Evolutionary conservation across 2,113 vertebrate species (phyloP).

Genomic region (Seriola rivoliana): DNA sequence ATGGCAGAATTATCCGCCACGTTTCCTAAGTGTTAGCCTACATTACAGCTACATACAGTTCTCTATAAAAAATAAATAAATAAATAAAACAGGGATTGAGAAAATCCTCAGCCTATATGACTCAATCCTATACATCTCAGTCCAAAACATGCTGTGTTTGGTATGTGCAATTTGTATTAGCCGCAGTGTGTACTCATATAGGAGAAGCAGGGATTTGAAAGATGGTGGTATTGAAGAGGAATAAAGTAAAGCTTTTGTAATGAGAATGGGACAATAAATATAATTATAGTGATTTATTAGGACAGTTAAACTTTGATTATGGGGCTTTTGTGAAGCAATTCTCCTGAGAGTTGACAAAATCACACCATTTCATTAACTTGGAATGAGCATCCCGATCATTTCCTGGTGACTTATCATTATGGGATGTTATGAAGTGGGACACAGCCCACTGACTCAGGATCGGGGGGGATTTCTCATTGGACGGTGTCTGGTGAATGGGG

Average conservation of each 20-base stretch:
- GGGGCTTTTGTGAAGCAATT: conserved; percentile 7
- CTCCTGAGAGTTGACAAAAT: conserved; percentile 48
- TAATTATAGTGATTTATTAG: conserved; percentile 25
- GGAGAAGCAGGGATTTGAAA: conserved; percentile 47
- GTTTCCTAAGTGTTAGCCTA: conserved; percentile 54
- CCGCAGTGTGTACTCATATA: conserved; percentile 12
- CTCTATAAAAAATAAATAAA: conserved; percentile 13
- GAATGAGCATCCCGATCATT: conserved; percentile 68
- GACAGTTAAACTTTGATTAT: conserved; percentile 39
- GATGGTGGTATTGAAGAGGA: conserved; percentile 25
- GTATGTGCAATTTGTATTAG: conserved; percentile 43
- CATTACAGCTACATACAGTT: conserved; percentile 21
- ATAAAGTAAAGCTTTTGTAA: conserved; percentile 36
- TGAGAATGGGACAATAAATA: conserved; percentile 12
- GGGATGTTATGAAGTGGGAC: conserved; percentile 68
- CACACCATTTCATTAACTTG: conserved; percentile 44
- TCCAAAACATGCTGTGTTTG: conserved; percentile 40
- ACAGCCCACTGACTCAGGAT: conserved; percentile 58
- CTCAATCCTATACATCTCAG: conserved; percentile 43
- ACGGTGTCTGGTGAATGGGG: conserved; percentile 67
- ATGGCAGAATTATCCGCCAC: conserved; percentile 52
- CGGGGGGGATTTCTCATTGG: conserved; percentile 52
- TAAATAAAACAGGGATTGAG: conserved; percentile 47
- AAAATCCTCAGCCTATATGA: conserved; percentile 49
- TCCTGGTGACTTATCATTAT: conserved; percentile 59